Evolutionary conservation across 2,888 invertebrate species (phyloP), one percentile per base, ranked within the genome.

Genomic region (Parascotia fuliginaria): DNA sequence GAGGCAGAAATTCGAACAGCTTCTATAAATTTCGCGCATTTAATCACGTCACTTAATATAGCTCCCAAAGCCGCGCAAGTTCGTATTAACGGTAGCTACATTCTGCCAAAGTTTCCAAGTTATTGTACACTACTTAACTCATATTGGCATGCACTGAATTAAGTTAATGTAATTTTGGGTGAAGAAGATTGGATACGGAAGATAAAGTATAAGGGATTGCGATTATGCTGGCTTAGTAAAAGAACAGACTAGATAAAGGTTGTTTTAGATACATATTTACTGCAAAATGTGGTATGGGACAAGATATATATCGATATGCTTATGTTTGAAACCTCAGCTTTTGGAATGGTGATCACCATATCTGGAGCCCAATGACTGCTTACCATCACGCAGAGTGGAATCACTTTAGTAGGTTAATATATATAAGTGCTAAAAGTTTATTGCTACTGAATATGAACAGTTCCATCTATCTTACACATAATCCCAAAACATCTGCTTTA

Each of bases 101-200:
- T 50, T 45, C 31, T 54, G 11, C 9, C 27, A 3, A 56, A 65
- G 53, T 62, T 59, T n/a, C 24, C 40, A 54, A 59, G 55, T 65
- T 54, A 59, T 65, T 55, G 51, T 51, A 50, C 55, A 37, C 44
- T 37, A 38, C 16, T 65, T 54, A 60, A 52, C 49, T 42, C 32
- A 51, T 43, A 61, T 47, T 46, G 55, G 55, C 53, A 60, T 44
- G 39, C 24, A 42, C 12, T 42, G 43, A 48, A 51, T 38, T 44
- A 14, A 28, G 34, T 58, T 58, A 43, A 51, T 49, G 37, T 37
- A 39, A 54, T 64, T 60, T 46, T 12, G 15, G 39, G 5, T 34
- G 39, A 12, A 31, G 45, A 34, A 42, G 37, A 50, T 52, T 38
- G 24, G 22, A 31, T 38, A 41, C 14, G 12, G 3, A 40, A 34